Evolutionary conservation across 2,113 vertebrate genomes (phyloP).

Genomic region (Chamaea fasciata): DNA sequence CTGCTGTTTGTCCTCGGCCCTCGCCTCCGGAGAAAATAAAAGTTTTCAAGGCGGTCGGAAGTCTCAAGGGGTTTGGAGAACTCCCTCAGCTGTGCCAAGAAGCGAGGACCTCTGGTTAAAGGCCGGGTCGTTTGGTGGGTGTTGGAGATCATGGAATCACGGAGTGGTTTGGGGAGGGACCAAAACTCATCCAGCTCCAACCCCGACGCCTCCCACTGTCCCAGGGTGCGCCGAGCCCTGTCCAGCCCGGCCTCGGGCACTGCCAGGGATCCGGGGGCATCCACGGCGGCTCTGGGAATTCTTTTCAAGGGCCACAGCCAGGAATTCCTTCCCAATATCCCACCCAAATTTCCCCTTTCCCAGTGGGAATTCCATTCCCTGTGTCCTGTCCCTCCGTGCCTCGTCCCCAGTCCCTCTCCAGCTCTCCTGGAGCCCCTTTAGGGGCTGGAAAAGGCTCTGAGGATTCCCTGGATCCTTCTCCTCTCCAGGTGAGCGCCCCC

Average conservation of each 20-base stretch:
- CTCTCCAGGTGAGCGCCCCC: background rate
- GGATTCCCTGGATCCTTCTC: background rate
- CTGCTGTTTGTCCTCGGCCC: background rate
- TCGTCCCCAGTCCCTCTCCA: background rate
- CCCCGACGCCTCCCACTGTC: rapidly evolving
- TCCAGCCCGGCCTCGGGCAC: background rate
- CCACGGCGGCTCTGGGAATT: background rate
- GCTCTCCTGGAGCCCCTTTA: background rate
- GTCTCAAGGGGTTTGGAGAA: background rate
- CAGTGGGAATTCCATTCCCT: background rate
- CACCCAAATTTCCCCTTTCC: rapidly evolving
- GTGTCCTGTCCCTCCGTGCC: background rate
- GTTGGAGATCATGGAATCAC: background rate
- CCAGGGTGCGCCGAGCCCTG: background rate
- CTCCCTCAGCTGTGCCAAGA: background rate
- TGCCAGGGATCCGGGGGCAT: background rate
- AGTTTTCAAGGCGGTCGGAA: background rate
- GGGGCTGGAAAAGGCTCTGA: background rate
- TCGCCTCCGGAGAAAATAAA: background rate
- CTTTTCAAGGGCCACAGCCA: rapidly evolving
- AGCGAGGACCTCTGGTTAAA: background rate
- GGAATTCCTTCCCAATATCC: background rate
- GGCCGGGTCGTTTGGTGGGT: no score
- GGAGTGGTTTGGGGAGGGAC: background rate
- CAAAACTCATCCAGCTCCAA: background rate